Evolutionary conservation across 2,797 vertebrate species (phyloP).

Genomic region (Lophius americanus): DNA sequence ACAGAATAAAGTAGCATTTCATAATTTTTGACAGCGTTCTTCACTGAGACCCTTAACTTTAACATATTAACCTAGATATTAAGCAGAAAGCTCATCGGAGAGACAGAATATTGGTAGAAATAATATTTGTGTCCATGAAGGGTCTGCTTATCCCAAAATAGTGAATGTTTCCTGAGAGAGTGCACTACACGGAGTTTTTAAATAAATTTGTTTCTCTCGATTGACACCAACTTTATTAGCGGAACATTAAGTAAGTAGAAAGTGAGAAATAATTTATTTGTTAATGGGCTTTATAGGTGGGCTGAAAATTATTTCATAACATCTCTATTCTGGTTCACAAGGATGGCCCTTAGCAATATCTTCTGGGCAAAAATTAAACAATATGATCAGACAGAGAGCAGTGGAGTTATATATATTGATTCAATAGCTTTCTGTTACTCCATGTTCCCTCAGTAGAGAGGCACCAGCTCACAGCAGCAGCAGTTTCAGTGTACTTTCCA

Average conservation of each 20-base stretch:
- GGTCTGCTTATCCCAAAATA: conserved; percentile 10
- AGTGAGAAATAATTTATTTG: conserved; percentile 57
- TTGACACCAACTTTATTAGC: conserved; percentile 55
- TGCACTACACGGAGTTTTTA: conserved; percentile 33
- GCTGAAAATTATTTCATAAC: conserved; percentile 23
- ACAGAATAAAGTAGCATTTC: neutral
- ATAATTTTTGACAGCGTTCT: neutral
- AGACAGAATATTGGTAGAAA: conserved; percentile 12
- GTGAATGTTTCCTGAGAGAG: conserved; percentile 24
- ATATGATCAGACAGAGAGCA: neutral
- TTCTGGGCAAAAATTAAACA: conserved; percentile 22
- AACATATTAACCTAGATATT: conserved; percentile 29
- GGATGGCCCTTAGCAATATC: conserved; percentile 16
- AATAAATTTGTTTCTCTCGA: conserved; percentile 43
- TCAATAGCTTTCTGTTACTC: conserved; percentile 14
- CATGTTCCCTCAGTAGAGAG: conserved; percentile 9
- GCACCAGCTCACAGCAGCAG: conserved; percentile 24
- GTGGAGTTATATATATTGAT: conserved; percentile 8
- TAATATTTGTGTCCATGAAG: conserved; percentile 7
- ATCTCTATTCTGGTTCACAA: conserved; percentile 21
- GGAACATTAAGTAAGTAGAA: conserved; percentile 42
- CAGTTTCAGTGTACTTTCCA: conserved; percentile 28
- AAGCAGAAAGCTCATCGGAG: conserved; percentile 1
- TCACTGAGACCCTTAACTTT: neutral
- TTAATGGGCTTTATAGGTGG: conserved; percentile 25